These are phyloP conservation scores for Pseudochromis fuscus DNA, from an alignment of 2,797 vertebrate genomes.

Conservation along the genomic window DNA sequence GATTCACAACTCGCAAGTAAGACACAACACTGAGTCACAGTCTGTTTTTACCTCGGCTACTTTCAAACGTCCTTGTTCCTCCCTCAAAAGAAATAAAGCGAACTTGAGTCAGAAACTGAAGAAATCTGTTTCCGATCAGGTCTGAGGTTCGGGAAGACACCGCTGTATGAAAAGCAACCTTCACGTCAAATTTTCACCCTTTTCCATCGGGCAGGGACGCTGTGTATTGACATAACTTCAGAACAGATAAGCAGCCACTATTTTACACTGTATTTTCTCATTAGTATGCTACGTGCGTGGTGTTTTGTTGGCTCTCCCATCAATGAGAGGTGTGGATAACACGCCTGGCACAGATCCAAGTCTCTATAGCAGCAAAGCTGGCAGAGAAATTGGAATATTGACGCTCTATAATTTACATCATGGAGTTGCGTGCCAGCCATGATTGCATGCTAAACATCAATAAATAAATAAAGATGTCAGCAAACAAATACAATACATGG, in stretches of 20 bases:
- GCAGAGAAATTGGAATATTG: constrained; percentile 76
- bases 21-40: constrained; percentile 5
- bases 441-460: constrained; percentile 74
- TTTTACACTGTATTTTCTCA: constrained; percentile 40
- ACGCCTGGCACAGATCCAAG: constrained; percentile 72
- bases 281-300: constrained; percentile 58
- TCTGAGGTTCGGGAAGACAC: constrained; percentile 2
- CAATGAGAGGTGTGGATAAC: constrained; percentile 71
- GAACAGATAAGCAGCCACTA: constrained; percentile 45
- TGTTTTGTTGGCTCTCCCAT: constrained; percentile 62
- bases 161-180: constrained; percentile 31
- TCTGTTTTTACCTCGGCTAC: constrained; percentile 9
- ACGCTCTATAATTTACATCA: constrained; percentile 78
- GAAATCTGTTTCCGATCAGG: constrained; percentile 7
- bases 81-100: background rate
- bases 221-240: constrained; percentile 38
- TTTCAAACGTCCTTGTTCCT: background rate
- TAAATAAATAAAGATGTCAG: constrained; percentile 81
- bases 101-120: background rate
- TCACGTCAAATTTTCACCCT: constrained; percentile 47
- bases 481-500: constrained; percentile 69
- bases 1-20: constrained; percentile 15
- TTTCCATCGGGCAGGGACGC: constrained; percentile 15
- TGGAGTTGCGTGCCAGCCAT: constrained; percentile 69
- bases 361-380: constrained; percentile 60